A percentile compares a stretch with the other conserved stretches of the same genome.
Conservation (phyloP, 2,888 invertebrate species). For the Formica aserva region DNA sequence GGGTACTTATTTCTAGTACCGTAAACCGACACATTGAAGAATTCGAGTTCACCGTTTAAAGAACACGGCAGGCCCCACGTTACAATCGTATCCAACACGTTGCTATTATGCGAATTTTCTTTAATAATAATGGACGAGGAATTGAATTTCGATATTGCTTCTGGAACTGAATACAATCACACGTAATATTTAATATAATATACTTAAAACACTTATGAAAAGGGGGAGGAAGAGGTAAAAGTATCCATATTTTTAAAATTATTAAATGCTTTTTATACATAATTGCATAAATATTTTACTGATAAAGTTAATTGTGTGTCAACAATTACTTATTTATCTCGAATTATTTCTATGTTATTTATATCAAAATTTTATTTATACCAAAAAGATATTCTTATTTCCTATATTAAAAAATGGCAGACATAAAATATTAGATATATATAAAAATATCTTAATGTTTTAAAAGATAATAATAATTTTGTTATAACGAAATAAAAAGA, state of each 20-base stretch:
- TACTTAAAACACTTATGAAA: background rate
- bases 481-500: background rate
- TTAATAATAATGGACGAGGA: slow-evolving; percentile 52
- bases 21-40: slow-evolving; percentile 72
- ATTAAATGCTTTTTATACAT: background rate
- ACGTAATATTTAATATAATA: background rate
- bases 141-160: slow-evolving; percentile 73
- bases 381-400: background rate
- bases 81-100: slow-evolving; percentile 76
- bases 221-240: background rate
- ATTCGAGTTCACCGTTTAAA: slow-evolving; percentile 77
- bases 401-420: background rate
- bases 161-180: slow-evolving; percentile 72
- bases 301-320: background rate
- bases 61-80: slow-evolving; percentile 80
- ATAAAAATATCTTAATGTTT: background rate
- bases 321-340: background rate
- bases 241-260: background rate
- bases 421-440: background rate
- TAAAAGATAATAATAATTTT: background rate
- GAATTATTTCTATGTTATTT: background rate
- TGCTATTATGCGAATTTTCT: slow-evolving; percentile 65
- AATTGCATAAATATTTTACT: background rate
- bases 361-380: background rate
- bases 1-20: slow-evolving; percentile 74